Percentiles rank a stretch among this genome's conserved stretches.
These are phyloP conservation scores for Rugalucina vietnamica DNA, from an alignment of 2,888 invertebrate genomes.

Conservation along the genomic window DNA sequence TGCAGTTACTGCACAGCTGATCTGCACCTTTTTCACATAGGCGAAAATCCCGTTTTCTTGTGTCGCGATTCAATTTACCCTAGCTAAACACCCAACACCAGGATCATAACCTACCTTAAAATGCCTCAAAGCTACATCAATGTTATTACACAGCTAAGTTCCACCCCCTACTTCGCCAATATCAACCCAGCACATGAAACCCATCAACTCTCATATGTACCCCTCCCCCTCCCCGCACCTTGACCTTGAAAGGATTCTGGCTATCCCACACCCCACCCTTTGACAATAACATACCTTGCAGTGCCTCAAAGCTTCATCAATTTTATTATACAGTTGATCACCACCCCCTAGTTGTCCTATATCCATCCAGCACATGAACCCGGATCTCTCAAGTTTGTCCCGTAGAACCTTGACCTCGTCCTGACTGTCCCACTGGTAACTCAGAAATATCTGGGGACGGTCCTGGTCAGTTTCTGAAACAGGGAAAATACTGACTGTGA, in stretches of 20 bases:
- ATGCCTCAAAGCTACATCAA: not conserved
- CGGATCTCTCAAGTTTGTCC: constrained; percentile 82
- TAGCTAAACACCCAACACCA: not conserved
- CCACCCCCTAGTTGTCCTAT: constrained; percentile 84
- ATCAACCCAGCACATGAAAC: not conserved
- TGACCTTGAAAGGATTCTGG: too few species aligned
- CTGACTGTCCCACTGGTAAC: constrained; percentile 85
- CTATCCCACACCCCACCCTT: too few species aligned
- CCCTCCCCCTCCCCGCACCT: not conserved
- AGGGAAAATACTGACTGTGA: not conserved
- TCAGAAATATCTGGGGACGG: constrained; percentile 83
- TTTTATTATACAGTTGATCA: constrained; percentile 83
- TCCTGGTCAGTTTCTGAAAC: constrained; percentile 66
- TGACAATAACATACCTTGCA: constrained; percentile 81
- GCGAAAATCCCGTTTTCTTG: too few species aligned
- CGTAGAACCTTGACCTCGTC: constrained; percentile 82
- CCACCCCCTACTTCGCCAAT: not conserved
- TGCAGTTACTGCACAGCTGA: too few species aligned
- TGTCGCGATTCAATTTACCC: too few species aligned
- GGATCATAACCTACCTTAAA: not conserved
- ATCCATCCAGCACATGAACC: constrained; percentile 85
- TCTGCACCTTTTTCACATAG: too few species aligned
- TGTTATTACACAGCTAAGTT: not conserved
- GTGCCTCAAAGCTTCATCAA: constrained; percentile 84
- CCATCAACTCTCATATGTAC: not conserved